These are phyloP conservation scores for Parotocinclus haroldoi DNA, from an alignment of 2,797 vertebrate species.

Conservation along the genomic window DNA sequence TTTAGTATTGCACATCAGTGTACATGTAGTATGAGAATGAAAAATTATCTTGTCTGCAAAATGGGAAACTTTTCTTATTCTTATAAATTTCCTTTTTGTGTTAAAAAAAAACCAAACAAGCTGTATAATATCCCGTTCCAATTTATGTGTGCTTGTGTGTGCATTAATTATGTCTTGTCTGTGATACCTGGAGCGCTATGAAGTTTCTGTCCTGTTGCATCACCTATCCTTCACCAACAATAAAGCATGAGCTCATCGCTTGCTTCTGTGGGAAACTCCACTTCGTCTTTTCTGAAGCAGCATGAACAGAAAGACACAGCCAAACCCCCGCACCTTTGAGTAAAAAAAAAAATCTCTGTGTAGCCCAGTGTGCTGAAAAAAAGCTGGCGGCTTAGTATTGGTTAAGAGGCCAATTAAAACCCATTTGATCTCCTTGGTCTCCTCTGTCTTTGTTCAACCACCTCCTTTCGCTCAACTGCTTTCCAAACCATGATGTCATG, in stretches of 20 bases:
- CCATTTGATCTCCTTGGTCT: conserved; percentile 21
- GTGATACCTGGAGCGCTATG: not conserved
- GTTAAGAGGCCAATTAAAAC: conserved; percentile 29
- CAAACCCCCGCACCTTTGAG: not conserved
- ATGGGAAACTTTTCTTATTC: too few relatives aligned
- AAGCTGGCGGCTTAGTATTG: conserved; percentile 4
- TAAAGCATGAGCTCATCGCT: conserved; percentile 26
- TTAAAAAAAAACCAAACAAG: too few relatives aligned
- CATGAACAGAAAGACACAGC: conserved; percentile 1
- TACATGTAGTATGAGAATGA: too few relatives aligned
- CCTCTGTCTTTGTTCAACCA: conserved; percentile 5
- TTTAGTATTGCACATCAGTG: too few relatives aligned
- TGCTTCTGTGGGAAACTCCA: conserved; percentile 28
- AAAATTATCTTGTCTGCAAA: too few relatives aligned
- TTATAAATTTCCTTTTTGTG: too few relatives aligned
- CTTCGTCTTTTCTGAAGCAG: conserved; percentile 6
- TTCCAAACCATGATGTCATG: conserved; percentile 25
- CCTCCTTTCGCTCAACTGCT: not conserved
- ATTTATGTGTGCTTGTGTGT: conserved; percentile 1
- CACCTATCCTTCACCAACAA: conserved; percentile 20
- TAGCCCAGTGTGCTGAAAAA: conserved; percentile 10
- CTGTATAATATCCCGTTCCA: too few relatives aligned
- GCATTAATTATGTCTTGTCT: not conserved
- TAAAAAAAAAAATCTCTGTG: conserved; percentile 3
- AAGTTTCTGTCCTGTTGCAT: conserved; percentile 36